Percentiles rank a stretch among this genome's conserved stretches.
phyloP scores from a whole-genome alignment of 1,140 invertebrate genomes.

The Calosoma granatense region DNA sequence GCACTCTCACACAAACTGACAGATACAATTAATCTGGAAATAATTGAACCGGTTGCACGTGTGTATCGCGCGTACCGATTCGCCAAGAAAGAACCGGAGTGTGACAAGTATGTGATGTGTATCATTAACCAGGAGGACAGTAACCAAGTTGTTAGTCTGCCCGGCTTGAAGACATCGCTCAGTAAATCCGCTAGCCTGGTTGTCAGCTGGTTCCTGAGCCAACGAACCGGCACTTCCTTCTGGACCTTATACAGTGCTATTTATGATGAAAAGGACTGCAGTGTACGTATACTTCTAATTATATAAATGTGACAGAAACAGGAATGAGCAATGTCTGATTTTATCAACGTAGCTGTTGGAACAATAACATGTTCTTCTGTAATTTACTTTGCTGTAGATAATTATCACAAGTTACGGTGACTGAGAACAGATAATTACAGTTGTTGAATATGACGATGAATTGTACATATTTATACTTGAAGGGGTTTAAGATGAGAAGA shows the following conservation, averaged over 20 bases:
- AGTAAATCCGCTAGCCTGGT: conserved; percentile 63
- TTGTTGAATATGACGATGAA: conserved; percentile 2
- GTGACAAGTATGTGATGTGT: conserved; percentile 67
- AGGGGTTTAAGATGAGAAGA: conserved; percentile 6
- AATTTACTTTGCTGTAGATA: neutral
- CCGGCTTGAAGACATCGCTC: conserved; percentile 49
- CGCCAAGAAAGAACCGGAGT: conserved; percentile 53
- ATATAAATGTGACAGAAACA: too few species aligned
- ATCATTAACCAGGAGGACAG: conserved; percentile 53
- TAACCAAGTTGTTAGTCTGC: conserved; percentile 37
- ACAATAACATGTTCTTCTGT: conserved; percentile 4
- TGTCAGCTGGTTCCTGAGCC: conserved; percentile 56
- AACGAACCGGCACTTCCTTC: conserved; percentile 42
- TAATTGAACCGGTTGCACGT: conserved; percentile 64
- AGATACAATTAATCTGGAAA: conserved; percentile 66
- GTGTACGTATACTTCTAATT: conserved; percentile 31
- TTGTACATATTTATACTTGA: neutral
- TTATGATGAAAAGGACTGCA: conserved; percentile 41
- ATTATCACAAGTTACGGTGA: neutral
- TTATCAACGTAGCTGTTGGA: neutral
- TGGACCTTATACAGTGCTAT: conserved; percentile 45
- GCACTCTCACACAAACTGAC: conserved; percentile 64
- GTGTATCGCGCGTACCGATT: conserved; percentile 67
- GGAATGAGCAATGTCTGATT: too few species aligned
- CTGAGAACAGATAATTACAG: neutral